phyloP scores from a whole-genome alignment of 2,888 invertebrate species.

The Hirtodrosophila confusa region DNA sequence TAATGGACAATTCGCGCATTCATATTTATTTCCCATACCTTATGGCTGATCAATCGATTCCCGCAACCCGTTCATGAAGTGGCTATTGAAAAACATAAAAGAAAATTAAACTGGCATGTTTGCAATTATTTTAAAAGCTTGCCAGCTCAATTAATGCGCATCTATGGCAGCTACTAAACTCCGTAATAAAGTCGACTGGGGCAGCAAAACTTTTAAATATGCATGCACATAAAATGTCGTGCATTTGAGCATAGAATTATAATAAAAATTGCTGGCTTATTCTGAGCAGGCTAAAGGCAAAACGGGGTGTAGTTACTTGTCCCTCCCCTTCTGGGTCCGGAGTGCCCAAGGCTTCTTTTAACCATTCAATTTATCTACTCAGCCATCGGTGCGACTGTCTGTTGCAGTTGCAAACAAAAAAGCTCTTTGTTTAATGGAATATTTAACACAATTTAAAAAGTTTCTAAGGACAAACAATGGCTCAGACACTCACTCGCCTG shows the following conservation, averaged over 20 bases:
- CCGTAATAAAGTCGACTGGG: slow-evolving; percentile 39
- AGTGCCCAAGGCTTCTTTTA: slow-evolving; percentile 24
- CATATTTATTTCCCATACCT: neutral
- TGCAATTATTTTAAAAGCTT: slow-evolving; percentile 74
- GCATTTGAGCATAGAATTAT: slow-evolving; percentile 74
- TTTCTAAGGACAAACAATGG: slow-evolving; percentile 72
- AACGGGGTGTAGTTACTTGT: neutral
- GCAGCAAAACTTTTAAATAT: slow-evolving; percentile 35
- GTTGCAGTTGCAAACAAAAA: slow-evolving; percentile 51
- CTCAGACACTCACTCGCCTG: slow-evolving; percentile 36
- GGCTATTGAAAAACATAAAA: slow-evolving; percentile 6
- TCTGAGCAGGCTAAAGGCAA: slow-evolving; percentile 3
- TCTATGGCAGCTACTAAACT: slow-evolving; percentile 29
- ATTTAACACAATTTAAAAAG: slow-evolving; percentile 79
- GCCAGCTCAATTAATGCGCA: slow-evolving; percentile 55
- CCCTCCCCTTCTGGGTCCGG: neutral
- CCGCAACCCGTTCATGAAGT: slow-evolving; percentile 3
- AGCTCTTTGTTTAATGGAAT: slow-evolving; percentile 80
- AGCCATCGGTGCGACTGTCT: slow-evolving; percentile 43
- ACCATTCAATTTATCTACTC: slow-evolving; percentile 56
- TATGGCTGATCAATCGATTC: slow-evolving; percentile 8
- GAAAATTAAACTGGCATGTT: slow-evolving; percentile 19
- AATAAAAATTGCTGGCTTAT: slow-evolving; percentile 67
- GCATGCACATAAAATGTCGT: slow-evolving; percentile 45
- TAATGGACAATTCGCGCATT: neutral